Percentiles rank a stretch among this genome's conserved stretches.
Evolutionary conservation across 2,888 invertebrate genomes (phyloP).

Genomic region (Cremastobaeus sp.): DNA sequence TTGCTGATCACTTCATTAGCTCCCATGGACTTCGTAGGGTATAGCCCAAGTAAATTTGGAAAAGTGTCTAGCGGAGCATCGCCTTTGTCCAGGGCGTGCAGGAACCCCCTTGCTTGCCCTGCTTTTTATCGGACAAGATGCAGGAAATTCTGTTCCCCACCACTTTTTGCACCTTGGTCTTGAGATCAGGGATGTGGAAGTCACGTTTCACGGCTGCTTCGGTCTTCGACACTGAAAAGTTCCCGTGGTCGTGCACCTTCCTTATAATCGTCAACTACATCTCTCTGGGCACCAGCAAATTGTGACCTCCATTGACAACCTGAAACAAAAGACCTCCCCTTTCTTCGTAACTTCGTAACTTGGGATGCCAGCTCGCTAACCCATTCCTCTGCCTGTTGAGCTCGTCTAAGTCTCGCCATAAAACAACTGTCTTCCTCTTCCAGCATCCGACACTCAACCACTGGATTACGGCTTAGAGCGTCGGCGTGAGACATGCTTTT

Average conservation of each 20-base stretch:
- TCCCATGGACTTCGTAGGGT: not conserved
- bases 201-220: not conserved
- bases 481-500: slow-evolving; percentile 31
- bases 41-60: not conserved
- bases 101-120: too few relatives aligned
- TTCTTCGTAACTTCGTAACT: too few relatives aligned
- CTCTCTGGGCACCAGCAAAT: not conserved
- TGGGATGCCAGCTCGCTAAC: too few relatives aligned
- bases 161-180: too few relatives aligned
- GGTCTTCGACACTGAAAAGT: not conserved
- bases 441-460: not conserved
- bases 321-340: too few relatives aligned
- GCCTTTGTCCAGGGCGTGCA: too few relatives aligned
- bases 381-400: too few relatives aligned
- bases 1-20: not conserved
- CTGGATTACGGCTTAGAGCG: slow-evolving; percentile 32
- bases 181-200: not conserved
- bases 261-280: not conserved
- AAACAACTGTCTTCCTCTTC: too few relatives aligned
- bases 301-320: not conserved
- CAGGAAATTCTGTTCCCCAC: too few relatives aligned
- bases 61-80: too few relatives aligned
- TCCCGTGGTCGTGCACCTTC: not conserved
- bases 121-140: too few relatives aligned
- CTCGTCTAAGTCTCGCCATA: too few relatives aligned